A percentile compares a stretch with the other conserved stretches of the same genome.
phyloP scores from a whole-genome alignment of 2,888 invertebrate species.

The Merodon equestris region DNA sequence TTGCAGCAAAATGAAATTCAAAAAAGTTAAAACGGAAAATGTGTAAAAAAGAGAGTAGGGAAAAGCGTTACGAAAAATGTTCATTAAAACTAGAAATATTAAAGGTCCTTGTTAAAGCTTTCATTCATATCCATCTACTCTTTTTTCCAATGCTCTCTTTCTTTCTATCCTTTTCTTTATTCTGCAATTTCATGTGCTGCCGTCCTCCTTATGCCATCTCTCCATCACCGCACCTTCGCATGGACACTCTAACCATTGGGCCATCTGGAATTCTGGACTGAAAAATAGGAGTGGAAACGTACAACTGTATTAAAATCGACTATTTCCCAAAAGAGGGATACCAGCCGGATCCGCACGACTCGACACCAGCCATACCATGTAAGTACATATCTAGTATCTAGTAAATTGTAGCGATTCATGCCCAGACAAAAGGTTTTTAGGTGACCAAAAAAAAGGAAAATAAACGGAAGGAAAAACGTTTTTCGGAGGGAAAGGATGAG shows the following conservation, averaged over 20 bases:
- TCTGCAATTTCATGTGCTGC: conserved; percentile 63
- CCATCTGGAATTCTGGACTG: conserved; percentile 41
- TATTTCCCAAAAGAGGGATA: conserved; percentile 93
- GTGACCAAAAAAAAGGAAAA: conserved; percentile 16
- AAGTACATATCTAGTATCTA: conserved; percentile 80
- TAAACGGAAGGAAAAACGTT: too few species aligned
- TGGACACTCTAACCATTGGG: conserved; percentile 31
- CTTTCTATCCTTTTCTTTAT: conserved; percentile 9
- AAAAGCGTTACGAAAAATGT: conserved; percentile 13
- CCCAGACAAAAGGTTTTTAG: conserved; percentile 36
- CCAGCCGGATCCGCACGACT: conserved; percentile 92
- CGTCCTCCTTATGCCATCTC: conserved; percentile 10
- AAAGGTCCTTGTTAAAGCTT: conserved; percentile 32
- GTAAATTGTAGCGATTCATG: conserved; percentile 43
- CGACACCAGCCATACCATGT: conserved; percentile 96
- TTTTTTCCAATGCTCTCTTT: background rate
- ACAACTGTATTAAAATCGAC: conserved; percentile 88
- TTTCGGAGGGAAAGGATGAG: too few species aligned
- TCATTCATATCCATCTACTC: conserved; percentile 31
- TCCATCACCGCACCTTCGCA: too few species aligned
- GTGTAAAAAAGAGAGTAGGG: background rate
- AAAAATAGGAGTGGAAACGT: conserved; percentile 74
- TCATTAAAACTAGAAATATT: conserved; percentile 65
- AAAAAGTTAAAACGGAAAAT: too few species aligned
- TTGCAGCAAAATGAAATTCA: too few species aligned